Conservation (phyloP, 2,113 vertebrate genomes). For the Cryptoleucopteryx plumbea region DNA sequence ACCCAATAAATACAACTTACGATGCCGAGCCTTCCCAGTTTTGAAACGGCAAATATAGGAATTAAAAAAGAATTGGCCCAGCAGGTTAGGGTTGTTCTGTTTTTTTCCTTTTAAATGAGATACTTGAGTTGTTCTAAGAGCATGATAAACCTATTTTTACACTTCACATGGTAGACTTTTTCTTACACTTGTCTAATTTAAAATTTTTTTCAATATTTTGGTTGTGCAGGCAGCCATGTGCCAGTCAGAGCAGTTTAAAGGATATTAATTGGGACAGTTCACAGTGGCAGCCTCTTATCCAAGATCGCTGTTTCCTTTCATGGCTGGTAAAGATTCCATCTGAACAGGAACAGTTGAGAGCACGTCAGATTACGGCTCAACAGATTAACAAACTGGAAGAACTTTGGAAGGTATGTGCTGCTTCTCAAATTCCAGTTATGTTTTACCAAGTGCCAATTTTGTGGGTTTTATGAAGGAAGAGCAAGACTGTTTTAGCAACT, state of each 20-base stretch:
- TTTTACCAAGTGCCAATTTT: neutral
- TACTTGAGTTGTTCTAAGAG: neutral
- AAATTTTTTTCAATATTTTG: neutral
- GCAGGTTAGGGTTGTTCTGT: neutral
- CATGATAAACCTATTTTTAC: neutral
- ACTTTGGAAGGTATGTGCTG: conserved; percentile 90
- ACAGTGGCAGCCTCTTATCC: conserved; percentile 98
- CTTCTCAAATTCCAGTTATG: rapidly evolving
- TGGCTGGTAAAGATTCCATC: conserved; percentile 99
- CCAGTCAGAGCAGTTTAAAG: conserved; percentile 98
- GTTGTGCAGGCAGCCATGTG: conserved; percentile 89
- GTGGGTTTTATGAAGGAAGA: neutral
- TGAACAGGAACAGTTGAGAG: conserved; percentile 94
- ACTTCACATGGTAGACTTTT: neutral
- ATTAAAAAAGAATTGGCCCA: neutral
- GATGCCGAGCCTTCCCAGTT: neutral
- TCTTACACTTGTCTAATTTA: neutral
- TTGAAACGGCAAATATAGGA: neutral
- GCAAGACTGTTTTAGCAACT: neutral
- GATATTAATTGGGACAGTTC: conserved; percentile 99
- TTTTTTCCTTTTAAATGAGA: neutral
- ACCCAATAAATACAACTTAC: rapidly evolving
- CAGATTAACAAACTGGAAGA: conserved; percentile 99
- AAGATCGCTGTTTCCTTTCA: conserved; percentile 96
- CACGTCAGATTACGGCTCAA: conserved; percentile 95